Evolutionary conservation across 2,797 vertebrate genomes (phyloP), one percentile per base, ranked within the genome.

Genomic region (Catharus ustulatus): DNA sequence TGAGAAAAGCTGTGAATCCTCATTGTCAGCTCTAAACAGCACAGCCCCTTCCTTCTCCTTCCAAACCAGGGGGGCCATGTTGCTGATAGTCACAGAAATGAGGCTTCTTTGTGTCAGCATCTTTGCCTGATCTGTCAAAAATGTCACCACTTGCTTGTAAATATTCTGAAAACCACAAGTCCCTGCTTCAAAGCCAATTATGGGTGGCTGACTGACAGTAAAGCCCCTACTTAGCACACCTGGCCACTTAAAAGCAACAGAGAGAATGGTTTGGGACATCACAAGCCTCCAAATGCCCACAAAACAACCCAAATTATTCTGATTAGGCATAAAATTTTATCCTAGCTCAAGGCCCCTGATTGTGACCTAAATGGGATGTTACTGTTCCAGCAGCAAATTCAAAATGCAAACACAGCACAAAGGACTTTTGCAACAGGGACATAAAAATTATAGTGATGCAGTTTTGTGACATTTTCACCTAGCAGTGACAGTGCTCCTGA

Each of bases 71-170:
- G 80, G 76, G 93, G 66, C 88, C 84, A 46, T 36, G 80, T 29
- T 91, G 92, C 94, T 93, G 79, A 78, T 36, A 86, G 76, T 57
- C 84, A 91, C 82, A 88, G 83, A 94, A 96, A 95, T 55, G 72
- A 92, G 82, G 66, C 54, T 91, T 73, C 85, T 86, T 67, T 0
- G 9, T 87, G 88, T 93, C 95, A 95, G 95, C 91, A 93, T 82
- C 89, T 95, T 91, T 79, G 84, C 69, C 82, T 69, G 73, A 86
- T 96, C 89, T 88, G 91, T 96, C 23, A 3, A 81, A 94, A 96
- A 94, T 94, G 91, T 90, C 94, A 96, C 92, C 84, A 69, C 84
- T 86, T 66, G 66, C 87, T 96, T 93, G 95, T 90, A 96, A 96
- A 93, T 94, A 94, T 86, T 86, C 79, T 27, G 32, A 49, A 91